Evolutionary conservation across 2,888 invertebrate species (phyloP).

Genomic region (Lasioglossum morio): DNA sequence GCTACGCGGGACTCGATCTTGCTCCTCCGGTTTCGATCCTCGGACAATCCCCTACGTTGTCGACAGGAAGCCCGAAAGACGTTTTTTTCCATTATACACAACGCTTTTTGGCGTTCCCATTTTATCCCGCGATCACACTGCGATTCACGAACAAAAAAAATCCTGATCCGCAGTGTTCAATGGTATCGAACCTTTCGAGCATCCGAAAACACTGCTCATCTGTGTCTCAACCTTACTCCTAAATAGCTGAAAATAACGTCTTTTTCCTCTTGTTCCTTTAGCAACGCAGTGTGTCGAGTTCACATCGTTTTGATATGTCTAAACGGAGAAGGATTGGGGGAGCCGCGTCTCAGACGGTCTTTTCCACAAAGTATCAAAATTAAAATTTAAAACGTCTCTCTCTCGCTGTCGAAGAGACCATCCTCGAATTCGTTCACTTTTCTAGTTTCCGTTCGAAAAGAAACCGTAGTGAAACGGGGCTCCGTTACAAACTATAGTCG

Average conservation of each 20-base stretch:
- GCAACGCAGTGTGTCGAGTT: conserved; percentile 39
- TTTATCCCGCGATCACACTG: conserved; percentile 52
- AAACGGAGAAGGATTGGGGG: conserved; percentile 35
- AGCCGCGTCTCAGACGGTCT: conserved; percentile 8
- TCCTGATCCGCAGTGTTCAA: conserved; percentile 69
- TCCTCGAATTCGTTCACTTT: conserved; percentile 17
- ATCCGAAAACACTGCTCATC: conserved; percentile 49
- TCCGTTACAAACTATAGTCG: conserved; percentile 41
- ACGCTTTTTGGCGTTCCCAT: conserved; percentile 22
- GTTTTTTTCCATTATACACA: conserved; percentile 41
- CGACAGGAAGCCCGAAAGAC: conserved; percentile 68
- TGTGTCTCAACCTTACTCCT: conserved; percentile 37
- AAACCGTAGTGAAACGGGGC: conserved; percentile 20
- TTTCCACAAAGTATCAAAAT: conserved; percentile 37
- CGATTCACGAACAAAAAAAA: conserved; percentile 40
- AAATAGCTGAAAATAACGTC: conserved; percentile 60
- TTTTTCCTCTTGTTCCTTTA: conserved; percentile 10
- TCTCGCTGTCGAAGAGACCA: background rate
- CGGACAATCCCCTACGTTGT: conserved; percentile 42
- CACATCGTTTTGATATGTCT: conserved; percentile 66
- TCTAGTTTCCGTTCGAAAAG: background rate
- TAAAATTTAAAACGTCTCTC: conserved; percentile 28
- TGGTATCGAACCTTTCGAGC: conserved; percentile 60
- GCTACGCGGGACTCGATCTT: conserved; percentile 43
- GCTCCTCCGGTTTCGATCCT: background rate